Conservation (phyloP, 2,888 invertebrate genomes). For the Himalopsyche japonica region DNA sequence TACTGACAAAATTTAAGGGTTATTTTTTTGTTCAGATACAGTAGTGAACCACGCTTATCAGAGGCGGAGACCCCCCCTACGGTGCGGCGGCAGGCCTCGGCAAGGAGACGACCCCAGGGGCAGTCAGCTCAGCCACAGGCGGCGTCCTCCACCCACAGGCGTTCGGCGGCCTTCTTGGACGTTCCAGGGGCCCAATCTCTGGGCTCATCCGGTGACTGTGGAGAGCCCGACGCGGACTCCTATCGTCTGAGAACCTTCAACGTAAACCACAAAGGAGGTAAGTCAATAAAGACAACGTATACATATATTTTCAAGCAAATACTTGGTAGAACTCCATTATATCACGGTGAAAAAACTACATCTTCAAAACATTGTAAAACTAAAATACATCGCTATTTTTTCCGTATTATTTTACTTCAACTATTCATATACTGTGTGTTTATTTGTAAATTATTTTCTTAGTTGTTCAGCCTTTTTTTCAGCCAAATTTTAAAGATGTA, state of each 20-base stretch:
- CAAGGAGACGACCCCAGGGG: slow-evolving; percentile 59
- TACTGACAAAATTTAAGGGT: background rate
- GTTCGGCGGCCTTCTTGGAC: slow-evolving; percentile 73
- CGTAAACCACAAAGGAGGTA: slow-evolving; percentile 86
- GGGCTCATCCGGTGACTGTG: slow-evolving; percentile 51
- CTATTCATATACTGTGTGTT: too few relatives aligned
- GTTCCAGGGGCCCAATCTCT: slow-evolving; percentile 56
- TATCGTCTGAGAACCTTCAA: slow-evolving; percentile 92
- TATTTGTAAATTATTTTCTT: too few relatives aligned
- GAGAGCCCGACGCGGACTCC: slow-evolving; percentile 80
- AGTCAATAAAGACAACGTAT: slow-evolving; percentile 38
- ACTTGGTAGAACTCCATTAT: too few relatives aligned
- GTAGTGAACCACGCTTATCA: slow-evolving; percentile 68
- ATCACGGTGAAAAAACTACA: too few relatives aligned
- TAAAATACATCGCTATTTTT: too few relatives aligned
- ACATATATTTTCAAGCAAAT: too few relatives aligned
- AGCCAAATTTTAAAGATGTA: too few relatives aligned
- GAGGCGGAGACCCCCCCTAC: slow-evolving; percentile 71
- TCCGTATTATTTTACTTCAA: too few relatives aligned
- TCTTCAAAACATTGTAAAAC: too few relatives aligned
- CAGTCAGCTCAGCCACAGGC: slow-evolving; percentile 52
- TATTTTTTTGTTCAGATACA: slow-evolving; percentile 52
- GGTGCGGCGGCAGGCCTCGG: slow-evolving; percentile 65
- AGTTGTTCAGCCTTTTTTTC: too few relatives aligned
- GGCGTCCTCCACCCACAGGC: slow-evolving; percentile 67